Evolutionary conservation across 2,113 vertebrate genomes (phyloP).

Genomic region (Neotragus moschatus): DNA sequence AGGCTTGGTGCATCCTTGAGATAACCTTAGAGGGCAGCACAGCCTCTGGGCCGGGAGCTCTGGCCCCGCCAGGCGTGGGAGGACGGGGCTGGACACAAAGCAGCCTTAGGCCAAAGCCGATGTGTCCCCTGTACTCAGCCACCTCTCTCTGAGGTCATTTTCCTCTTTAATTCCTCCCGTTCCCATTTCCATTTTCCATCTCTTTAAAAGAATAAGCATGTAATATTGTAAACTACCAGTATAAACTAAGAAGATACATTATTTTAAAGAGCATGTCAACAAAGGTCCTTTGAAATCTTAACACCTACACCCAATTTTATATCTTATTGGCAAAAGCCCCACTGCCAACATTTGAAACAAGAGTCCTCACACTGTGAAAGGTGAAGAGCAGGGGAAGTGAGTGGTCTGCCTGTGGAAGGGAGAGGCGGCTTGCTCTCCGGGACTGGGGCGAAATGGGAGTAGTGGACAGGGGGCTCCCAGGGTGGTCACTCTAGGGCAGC

Average conservation of each 20-base stretch:
- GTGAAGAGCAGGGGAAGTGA: neutral
- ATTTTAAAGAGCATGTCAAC: neutral
- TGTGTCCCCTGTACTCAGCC: neutral
- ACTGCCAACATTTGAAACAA: neutral
- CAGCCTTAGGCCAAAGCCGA: neutral
- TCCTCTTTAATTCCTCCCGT: neutral
- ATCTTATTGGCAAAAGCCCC: neutral
- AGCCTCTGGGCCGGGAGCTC: neutral
- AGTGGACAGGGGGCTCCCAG: neutral
- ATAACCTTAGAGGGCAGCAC: neutral
- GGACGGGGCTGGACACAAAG: neutral
- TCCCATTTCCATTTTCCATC: neutral
- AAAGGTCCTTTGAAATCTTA: neutral
- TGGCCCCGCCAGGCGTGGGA: neutral
- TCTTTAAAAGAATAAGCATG: neutral
- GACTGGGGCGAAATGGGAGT: neutral
- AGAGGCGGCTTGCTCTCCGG: rapidly evolving
- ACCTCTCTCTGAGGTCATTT: neutral
- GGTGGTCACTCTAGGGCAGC: neutral
- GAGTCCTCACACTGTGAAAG: neutral
- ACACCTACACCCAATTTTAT: neutral
- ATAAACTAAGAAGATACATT: neutral
- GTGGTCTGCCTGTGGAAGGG: neutral
- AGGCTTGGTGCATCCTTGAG: neutral
- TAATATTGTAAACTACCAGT: neutral